Base-by-base conservation (phyloP, 1,140 invertebrate genomes). In the Anastrepha obliqua region DNA sequence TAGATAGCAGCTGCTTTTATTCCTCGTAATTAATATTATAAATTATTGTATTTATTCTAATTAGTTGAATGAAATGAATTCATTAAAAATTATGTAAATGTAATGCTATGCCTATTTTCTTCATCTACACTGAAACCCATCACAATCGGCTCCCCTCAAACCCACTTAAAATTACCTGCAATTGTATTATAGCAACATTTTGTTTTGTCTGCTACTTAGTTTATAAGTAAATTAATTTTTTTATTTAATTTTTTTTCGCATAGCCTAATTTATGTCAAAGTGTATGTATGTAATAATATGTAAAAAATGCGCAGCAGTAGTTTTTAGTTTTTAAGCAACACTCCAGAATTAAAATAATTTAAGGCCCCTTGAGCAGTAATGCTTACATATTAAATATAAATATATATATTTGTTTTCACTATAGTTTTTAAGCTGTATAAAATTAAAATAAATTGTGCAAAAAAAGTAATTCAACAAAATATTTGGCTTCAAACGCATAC, bases 221-320 rank as follows among this genome's bases (percentile, higher is more conserved):
- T 60, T 60, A 20, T 86, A 86, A 86, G 85, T 86, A 86, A 86
- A 86, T 86, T 86, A 86, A 86, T 78, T 67, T 15, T 78, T 78
- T 78, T 78, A 60, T 86, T 86, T 86, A 86, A 59, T 20, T 67
- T 42, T 20, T 67, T 67, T 67, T 29, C 3, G 7, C 2, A 8
- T 67, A 42, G 39, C n/a, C 0, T 67, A 42, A 42, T 67, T 67
- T 67, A 29, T 29, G 29, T 29, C 29, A 29, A 29, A 29, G 29
- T 29, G 29, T 29, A 29, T 29, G 3, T 42, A 9, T 42, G 39
- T 42, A 67, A 2, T 29, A 29, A 67, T 20, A 8, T 55, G 51
- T 55, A 55, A 55, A 55, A 55, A 55, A 55, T 55, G 3, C 47
- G 11, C 47, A 81, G 47, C 55, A 55, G 13, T 74, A 17, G 17